Conservation (phyloP, 2,888 invertebrate species). For the Arge pagana region DNA sequence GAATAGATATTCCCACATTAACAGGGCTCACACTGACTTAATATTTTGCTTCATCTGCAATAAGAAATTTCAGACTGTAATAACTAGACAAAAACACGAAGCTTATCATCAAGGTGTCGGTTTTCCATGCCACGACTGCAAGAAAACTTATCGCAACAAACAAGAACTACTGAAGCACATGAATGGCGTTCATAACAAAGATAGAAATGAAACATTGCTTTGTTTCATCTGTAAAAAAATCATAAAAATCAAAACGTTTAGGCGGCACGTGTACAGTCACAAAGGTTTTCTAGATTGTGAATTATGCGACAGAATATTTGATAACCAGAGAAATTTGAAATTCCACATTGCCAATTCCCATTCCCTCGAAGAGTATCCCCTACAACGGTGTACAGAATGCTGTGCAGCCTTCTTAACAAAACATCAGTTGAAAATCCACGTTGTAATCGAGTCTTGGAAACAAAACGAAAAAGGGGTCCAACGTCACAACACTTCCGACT, state of each 20-base stretch:
- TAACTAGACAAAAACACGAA: constrained; percentile 34
- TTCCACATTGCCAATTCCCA: constrained; percentile 6
- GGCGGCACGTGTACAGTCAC: constrained; percentile 34
- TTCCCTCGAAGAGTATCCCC: constrained; percentile 10
- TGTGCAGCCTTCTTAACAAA: constrained; percentile 2
- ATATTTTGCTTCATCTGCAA: constrained; percentile 14
- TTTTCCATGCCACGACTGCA: constrained; percentile 46
- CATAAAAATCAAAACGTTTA: constrained; percentile 27
- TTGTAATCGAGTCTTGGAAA: constrained; percentile 3
- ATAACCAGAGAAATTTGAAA: constrained; percentile 6
- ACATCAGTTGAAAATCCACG: constrained; percentile 8
- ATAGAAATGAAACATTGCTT: constrained; percentile 20
- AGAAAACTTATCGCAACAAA: constrained; percentile 37
- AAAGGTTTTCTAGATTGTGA: constrained; percentile 31
- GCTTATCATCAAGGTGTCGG: constrained; percentile 47
- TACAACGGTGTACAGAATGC: constrained; percentile 1
- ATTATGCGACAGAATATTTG: constrained; percentile 13
- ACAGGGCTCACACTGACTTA: constrained; percentile 29
- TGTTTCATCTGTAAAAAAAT: constrained; percentile 35
- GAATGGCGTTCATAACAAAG: constrained; percentile 21
- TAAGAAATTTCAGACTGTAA: constrained; percentile 14
- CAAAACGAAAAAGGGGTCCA: too few species aligned
- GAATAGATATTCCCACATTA: constrained; percentile 34
- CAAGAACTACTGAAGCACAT: constrained; percentile 31
- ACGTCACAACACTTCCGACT: too few species aligned